Evolutionary conservation across 2,888 invertebrate genomes (phyloP).

Genomic region (Cosmopolites sordidus): DNA sequence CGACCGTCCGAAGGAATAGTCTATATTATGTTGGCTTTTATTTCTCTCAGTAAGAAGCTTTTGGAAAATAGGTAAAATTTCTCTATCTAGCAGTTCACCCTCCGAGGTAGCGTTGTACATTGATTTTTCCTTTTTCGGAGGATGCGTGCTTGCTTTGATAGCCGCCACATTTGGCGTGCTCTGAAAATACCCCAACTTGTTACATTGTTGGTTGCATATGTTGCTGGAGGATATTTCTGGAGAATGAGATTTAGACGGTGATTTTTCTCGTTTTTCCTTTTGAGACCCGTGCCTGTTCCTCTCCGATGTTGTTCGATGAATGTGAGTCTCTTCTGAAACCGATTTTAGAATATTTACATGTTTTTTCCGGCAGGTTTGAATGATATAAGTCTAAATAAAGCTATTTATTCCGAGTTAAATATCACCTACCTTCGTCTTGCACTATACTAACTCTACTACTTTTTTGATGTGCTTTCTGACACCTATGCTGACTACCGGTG

Average conservation of each 20-base stretch:
- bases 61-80: slow-evolving; percentile 87
- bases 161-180: slow-evolving; percentile 60
- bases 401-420: too few species aligned
- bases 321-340: slow-evolving; percentile 40
- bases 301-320: slow-evolving; percentile 46
- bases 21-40: slow-evolving; percentile 60
- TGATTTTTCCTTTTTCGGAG: slow-evolving; percentile 42
- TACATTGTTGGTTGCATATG: slow-evolving; percentile 46
- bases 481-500: slow-evolving; percentile 46
- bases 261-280: slow-evolving; percentile 41
- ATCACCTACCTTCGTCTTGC: slow-evolving; percentile 42
- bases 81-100: slow-evolving; percentile 75
- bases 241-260: slow-evolving; percentile 32
- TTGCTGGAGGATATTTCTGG: slow-evolving; percentile 31
- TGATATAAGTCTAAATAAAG: too few species aligned
- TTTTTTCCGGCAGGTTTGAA: too few species aligned
- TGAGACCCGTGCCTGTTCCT: slow-evolving; percentile 41
- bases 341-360: too few species aligned
- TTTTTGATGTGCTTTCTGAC: slow-evolving; percentile 44
- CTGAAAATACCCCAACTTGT: slow-evolving; percentile 54
- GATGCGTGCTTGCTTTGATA: slow-evolving; percentile 24
- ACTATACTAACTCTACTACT: slow-evolving; percentile 39
- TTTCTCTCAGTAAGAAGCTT: slow-evolving; percentile 84
- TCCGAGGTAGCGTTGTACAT: slow-evolving; percentile 75
- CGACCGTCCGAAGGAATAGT: slow-evolving; percentile 74